Evolutionary conservation across 2,797 vertebrate species (phyloP), one percentile per base, ranked within the genome.

Genomic region (Spheniscus humboldti): DNA sequence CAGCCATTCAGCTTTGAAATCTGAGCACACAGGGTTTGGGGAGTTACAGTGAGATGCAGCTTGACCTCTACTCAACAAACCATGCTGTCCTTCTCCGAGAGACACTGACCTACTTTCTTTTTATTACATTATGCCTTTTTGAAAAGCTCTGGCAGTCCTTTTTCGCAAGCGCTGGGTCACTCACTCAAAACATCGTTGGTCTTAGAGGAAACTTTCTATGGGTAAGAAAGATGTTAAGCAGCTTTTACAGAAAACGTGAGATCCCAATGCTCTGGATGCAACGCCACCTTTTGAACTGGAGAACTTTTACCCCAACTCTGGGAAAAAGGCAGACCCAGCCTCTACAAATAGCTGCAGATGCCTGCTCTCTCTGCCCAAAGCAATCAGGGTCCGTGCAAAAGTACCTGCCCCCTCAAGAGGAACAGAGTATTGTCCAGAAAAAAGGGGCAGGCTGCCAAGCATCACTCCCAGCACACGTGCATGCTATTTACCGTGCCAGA

Each of bases 41-140:
- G 74, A 88, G 63, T 86, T 53, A 52, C n/a, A 16, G 53, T 28
- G 59, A 94, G 92, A 94, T 90, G 95, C 94, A 83, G 72, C 72
- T 74, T 96, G 93, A 96, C 92, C 94, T 97, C 96, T 88, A 83
- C 48, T 86, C 87, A 77, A 66, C 73, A 78, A 96, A 75, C 31
- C 56, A 35, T 59, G 76, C 57, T 31, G 77, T 69, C 74, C 74
- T 55, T 37, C 84, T 85, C 66, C 18, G 31, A 48, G 73, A 41
- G 82, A 86, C n/a, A 56, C 74, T 92, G 94, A 94, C 92, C 93
- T 95, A 59, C 90, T 97, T 96, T 96, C 92, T 84, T 88, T 87
- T 59, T 57, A 47, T 76, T 59, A 45, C 73, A 37, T 90, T 95
- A 63, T n/a, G 57, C 39, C 62, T 97, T 69, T 85, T 4, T 73